Conservation (phyloP, 2,113 vertebrate genomes). For the Stigmatopora nigra region DNA sequence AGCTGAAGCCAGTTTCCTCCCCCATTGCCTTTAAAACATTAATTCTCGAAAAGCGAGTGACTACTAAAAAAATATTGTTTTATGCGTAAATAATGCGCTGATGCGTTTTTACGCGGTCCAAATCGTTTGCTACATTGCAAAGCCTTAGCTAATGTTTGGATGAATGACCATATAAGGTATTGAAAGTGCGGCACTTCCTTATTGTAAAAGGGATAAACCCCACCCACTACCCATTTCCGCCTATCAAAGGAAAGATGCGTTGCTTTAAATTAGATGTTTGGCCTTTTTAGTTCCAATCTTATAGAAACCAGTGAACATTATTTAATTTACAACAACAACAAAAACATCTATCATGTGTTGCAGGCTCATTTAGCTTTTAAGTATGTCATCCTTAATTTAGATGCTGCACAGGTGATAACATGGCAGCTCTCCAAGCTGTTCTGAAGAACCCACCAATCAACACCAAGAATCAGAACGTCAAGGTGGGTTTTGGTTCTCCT, state of each 20-base stretch:
- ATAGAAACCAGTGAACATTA: too few relatives aligned
- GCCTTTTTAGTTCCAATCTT: not conserved
- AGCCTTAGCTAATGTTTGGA: not conserved
- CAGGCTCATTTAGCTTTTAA: not conserved
- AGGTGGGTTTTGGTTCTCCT: conserved; percentile 68
- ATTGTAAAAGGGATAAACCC: conserved; percentile 5
- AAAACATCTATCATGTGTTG: too few relatives aligned
- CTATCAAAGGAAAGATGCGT: not conserved
- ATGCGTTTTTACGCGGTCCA: not conserved
- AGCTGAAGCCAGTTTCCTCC: not conserved
- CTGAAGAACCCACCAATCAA: conserved; percentile 97
- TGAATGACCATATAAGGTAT: conserved; percentile 35
- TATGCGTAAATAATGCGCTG: not conserved
- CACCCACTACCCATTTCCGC: not conserved
- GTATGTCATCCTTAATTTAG: conserved; percentile 69
- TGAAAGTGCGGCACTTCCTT: conserved; percentile 34
- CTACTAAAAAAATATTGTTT: not conserved
- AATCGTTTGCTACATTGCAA: not conserved
- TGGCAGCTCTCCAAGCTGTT: conserved; percentile 88
- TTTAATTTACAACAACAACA: too few relatives aligned
- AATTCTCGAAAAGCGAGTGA: not conserved
- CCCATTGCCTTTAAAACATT: not conserved
- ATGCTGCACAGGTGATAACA: conserved; percentile 84
- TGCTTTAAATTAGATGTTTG: not conserved
- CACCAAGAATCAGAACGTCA: conserved; percentile 93